These are phyloP conservation scores for Sitta europaea DNA, from an alignment of 2,113 vertebrate genomes.

Conservation along the genomic window DNA sequence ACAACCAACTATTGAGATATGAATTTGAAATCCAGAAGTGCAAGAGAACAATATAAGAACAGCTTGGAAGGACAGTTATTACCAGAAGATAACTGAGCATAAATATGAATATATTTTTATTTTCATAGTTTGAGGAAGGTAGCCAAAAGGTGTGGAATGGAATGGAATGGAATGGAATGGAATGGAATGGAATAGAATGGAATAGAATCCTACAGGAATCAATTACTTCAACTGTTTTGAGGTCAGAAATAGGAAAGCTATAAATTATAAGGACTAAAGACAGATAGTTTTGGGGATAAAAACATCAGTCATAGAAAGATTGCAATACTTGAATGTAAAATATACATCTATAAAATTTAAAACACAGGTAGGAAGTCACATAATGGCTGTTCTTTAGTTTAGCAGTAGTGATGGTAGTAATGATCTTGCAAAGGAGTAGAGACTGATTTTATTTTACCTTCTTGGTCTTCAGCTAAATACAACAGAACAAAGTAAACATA, in stretches of 20 bases:
- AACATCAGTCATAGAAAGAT: neutral
- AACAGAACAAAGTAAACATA: neutral
- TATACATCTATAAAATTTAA: neutral
- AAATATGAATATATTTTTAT: neutral
- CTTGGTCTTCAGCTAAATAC: neutral
- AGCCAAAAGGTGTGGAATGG: neutral
- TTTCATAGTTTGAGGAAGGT: neutral
- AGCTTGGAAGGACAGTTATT: neutral
- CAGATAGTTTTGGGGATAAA: neutral
- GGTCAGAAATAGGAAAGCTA: neutral
- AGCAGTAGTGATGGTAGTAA: neutral
- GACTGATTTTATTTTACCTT: neutral
- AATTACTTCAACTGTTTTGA: neutral
- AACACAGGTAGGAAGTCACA: neutral
- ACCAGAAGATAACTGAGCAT: neutral
- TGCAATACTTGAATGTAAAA: neutral
- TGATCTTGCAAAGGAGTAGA: neutral
- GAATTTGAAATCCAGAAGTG: neutral
- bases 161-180: neutral
- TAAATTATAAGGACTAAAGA: neutral
- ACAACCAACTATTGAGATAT: neutral
- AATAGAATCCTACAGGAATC: neutral
- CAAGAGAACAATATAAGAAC: neutral
- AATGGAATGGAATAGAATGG: neutral
- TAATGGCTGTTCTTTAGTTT: neutral